phyloP scores from a whole-genome alignment of 2,113 vertebrate genomes.

The Amazona guildingii region DNA sequence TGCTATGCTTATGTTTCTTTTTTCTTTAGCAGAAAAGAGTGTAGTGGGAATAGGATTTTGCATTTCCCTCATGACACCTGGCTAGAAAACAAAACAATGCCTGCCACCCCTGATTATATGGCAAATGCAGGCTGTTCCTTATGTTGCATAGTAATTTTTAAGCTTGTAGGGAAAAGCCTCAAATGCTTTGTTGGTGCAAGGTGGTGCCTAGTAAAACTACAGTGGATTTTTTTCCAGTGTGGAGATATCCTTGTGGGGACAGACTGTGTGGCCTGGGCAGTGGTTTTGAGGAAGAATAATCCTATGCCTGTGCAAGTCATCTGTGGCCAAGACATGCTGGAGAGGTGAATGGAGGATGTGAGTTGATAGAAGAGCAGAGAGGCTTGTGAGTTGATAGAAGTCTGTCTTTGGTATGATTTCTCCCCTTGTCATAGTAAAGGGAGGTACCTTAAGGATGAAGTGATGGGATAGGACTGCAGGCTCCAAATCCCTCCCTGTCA shows the following conservation, averaged over 20 bases:
- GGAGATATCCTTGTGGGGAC: background rate
- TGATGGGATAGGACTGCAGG: background rate
- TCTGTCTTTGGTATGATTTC: background rate
- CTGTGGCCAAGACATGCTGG: fast-evolving
- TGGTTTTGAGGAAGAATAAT: background rate
- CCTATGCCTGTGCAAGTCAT: background rate
- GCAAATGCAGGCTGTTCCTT: background rate
- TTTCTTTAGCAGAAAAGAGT: background rate
- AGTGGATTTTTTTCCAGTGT: background rate
- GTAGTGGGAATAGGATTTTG: background rate
- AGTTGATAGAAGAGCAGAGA: background rate
- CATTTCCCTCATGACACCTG: background rate
- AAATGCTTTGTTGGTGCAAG: background rate
- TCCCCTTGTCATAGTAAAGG: background rate
- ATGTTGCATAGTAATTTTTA: background rate
- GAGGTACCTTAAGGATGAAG: background rate
- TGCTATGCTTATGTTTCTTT: background rate
- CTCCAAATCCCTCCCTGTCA: background rate
- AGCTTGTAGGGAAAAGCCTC: background rate
- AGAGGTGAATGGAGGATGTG: background rate
- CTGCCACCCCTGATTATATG: background rate
- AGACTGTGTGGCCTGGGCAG: background rate
- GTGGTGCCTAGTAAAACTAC: background rate
- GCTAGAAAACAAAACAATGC: background rate
- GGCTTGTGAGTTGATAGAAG: too few species aligned